Base-by-base conservation (phyloP, 2,113 vertebrate species). In the Isichthys henryi region DNA sequence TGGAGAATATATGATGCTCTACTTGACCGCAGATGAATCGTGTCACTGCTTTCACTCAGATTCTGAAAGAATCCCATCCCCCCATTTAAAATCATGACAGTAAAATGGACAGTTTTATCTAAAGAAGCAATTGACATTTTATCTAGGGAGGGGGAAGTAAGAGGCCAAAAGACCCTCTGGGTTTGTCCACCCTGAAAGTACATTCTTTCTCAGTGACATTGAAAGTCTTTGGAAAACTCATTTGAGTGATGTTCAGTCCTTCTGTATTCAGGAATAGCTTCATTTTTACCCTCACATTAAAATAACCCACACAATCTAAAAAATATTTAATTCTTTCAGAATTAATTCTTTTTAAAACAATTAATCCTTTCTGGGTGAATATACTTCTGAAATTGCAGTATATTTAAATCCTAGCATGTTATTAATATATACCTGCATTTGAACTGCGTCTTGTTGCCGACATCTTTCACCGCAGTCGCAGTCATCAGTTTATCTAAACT, bases 1-100 rank as follows among this genome's bases (percentile, higher is more conserved):
- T 11, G n/a, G 62, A 48, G 58, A 74, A 27, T 84, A 92, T 90
- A 91, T 89, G 35, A 90, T 88, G 90, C 82, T 90, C 45, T 86
- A 82, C 80, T 56, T 88, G 87, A 92, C 56, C 88, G 86, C 27
- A 53, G 89, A 70, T 31, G 89, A 90, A 70, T n/a, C 66, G 92
- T 89, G 90, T 91, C 89, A 91, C 74, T 10, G 82, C 27, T 58
- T 35, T 88, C 48, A 80, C 56, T 88, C 87, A 0, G 56, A 23
- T 88, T 62, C 56, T 62, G 39, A 58, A 88, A 77, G 66, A 46
- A 48, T 46, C 70, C 31, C 48, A 19, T 88, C 56, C 62, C 62
- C 46, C 31, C 85, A 87, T 87, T 56, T 53, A 6, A 48, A 62
- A 31, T 74, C 23, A 70, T 74, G 58, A 70, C 88, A 88, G n/a